Conservation (phyloP, 2,888 invertebrate species). For the Drosophila bunnanda region DNA sequence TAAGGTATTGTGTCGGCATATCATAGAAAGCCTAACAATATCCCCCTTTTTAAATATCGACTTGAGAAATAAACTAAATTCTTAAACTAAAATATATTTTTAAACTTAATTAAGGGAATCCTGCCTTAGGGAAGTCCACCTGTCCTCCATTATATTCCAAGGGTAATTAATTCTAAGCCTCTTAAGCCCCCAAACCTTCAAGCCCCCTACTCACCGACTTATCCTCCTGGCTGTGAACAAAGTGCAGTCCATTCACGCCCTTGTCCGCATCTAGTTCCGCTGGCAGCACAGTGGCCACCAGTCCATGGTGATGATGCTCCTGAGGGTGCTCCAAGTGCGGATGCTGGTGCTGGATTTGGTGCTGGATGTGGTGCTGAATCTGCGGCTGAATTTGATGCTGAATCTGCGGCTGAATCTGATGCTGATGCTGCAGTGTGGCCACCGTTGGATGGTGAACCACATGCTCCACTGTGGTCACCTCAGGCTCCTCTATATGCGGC, state of each 20-base stretch:
- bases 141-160: background rate
- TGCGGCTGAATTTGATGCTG: slow-evolving; percentile 12
- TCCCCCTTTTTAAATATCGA: too few species aligned
- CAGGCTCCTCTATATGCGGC: slow-evolving; percentile 43
- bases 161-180: slow-evolving; percentile 9
- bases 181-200: background rate
- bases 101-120: background rate
- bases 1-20: too few species aligned
- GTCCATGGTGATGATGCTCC: slow-evolving; percentile 26
- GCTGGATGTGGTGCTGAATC: slow-evolving; percentile 18
- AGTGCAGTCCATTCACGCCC: slow-evolving; percentile 52
- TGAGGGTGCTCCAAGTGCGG: slow-evolving; percentile 11
- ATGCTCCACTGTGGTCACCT: slow-evolving; percentile 61
- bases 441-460: slow-evolving; percentile 57
- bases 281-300: slow-evolving; percentile 54
- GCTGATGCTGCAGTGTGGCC: slow-evolving; percentile 32
- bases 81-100: background rate
- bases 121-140: background rate
- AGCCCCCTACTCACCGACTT: slow-evolving; percentile 58
- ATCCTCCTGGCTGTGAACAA: slow-evolving; percentile 44
- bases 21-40: too few species aligned
- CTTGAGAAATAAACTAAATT: background rate
- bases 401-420: background rate
- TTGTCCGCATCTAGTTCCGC: slow-evolving; percentile 54
- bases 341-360: slow-evolving; percentile 11